These are phyloP conservation scores for Craniophora ligustri DNA, from an alignment of 2,888 invertebrate species.

Conservation along the genomic window DNA sequence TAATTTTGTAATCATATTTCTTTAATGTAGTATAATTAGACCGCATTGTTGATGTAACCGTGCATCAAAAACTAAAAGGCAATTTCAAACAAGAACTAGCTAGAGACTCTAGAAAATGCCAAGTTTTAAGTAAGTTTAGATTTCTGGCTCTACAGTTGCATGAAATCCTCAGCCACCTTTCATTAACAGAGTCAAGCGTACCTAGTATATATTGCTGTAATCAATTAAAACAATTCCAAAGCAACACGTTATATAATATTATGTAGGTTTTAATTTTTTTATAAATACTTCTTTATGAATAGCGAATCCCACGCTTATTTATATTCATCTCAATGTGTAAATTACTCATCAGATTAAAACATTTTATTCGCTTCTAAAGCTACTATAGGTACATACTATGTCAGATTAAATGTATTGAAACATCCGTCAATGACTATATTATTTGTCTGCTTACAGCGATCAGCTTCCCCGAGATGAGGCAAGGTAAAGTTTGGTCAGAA, in stretches of 20 bases:
- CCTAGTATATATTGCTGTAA: neutral
- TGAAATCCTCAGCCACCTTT: neutral
- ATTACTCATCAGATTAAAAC: neutral
- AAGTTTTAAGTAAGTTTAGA: too few species aligned
- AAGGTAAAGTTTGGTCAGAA: constrained; percentile 24
- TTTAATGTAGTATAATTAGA: too few species aligned
- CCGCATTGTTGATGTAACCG: too few species aligned
- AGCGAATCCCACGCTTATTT: neutral
- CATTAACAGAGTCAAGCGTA: neutral
- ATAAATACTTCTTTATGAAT: neutral
- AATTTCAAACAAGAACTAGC: too few species aligned
- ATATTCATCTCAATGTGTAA: neutral
- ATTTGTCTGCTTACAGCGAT: constrained; percentile 29
- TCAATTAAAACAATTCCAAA: neutral
- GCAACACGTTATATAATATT: neutral
- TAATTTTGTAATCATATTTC: too few species aligned
- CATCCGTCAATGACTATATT: constrained; percentile 25
- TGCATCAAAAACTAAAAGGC: too few species aligned
- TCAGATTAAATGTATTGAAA: constrained; percentile 22
- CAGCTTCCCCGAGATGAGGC: constrained; percentile 20
- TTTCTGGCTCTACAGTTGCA: too few species aligned
- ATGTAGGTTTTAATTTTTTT: neutral
- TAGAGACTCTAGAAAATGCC: too few species aligned
- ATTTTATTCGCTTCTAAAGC: constrained; percentile 7
- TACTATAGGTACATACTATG: neutral